Evolutionary conservation across 1,140 invertebrate species (phyloP), one percentile per base, ranked within the genome.

Genomic region (Camponotus floridanus): DNA sequence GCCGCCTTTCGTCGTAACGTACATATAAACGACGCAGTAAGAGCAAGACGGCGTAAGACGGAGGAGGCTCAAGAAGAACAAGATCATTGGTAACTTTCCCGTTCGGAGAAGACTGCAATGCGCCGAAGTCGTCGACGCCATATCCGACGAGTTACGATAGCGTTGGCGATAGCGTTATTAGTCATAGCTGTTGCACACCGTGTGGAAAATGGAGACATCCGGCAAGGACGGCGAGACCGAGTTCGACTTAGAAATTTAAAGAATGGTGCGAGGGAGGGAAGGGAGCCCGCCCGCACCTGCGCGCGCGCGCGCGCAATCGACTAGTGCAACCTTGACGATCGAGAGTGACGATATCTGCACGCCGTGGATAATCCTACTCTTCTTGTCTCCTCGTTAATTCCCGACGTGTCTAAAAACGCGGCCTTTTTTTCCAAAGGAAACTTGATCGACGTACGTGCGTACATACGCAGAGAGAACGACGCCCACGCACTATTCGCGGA

Each of bases 141-240:
- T 89, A 86, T 86, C 74, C 85, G 87, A 85, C 87, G 42, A 15
- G 83, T 86, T 89, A 84, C 87, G 78, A 68, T 67, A 79, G 33
- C 74, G n/a, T 51, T 74, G 76, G 51, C 18, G 67, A 70, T 45
- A 86, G 3, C 76, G 74, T 51, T 70, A 89, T 90, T 87, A 89
- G 78, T 89, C 88, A 89, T 87, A 84, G 78, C 45, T 9, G 57
- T 21, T 59, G 88, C 88, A 83, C 68, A 67, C 87, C 83, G 36
- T 55, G 57, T 59, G 67, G 88, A 89, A 89, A 90, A 89, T 89
- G 86, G 88, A 90, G 88, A 90, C 85, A 89, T 87, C 88, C 85
- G 71, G 68, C 88, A 90, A 90, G 88, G 88, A 87, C 87, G 67
- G 42, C 70, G 55, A 42, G 42, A 55, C 57, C 70, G 76, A 11